These are phyloP conservation scores for Palaemon carinicauda DNA, from an alignment of 1,140 invertebrate species.

Conservation along the genomic window DNA sequence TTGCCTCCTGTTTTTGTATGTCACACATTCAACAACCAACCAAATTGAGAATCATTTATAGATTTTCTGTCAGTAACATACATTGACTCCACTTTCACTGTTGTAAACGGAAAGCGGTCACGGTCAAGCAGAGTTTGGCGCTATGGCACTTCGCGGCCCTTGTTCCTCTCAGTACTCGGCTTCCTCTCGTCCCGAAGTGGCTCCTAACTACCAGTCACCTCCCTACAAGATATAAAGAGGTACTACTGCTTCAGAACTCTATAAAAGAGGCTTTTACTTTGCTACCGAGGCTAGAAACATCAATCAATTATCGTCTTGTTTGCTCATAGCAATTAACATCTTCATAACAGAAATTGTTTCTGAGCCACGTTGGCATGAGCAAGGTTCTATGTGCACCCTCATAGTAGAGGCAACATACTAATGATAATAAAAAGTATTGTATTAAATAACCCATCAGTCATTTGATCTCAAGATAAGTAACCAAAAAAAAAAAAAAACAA, in stretches of 20 bases:
- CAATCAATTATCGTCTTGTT: neutral
- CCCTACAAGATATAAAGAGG: constrained; percentile 39
- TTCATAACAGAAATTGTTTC: constrained; percentile 21
- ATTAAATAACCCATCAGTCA: too few relatives aligned
- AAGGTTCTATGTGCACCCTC: constrained; percentile 33
- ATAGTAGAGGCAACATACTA: constrained; percentile 22
- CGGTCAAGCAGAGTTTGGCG: constrained; percentile 45
- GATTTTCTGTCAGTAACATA: constrained; percentile 33
- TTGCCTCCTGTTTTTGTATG: neutral
- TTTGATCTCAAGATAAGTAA: too few relatives aligned
- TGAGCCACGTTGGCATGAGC: constrained; percentile 52
- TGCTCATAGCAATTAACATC: neutral
- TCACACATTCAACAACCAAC: neutral
- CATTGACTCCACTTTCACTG: constrained; percentile 30
- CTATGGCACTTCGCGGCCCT: constrained; percentile 39
- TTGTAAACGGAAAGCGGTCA: constrained; percentile 38
- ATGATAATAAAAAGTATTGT: too few relatives aligned
- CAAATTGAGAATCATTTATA: neutral
- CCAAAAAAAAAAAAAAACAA: too few relatives aligned
- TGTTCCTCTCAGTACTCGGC: constrained; percentile 30
- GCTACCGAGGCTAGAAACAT: constrained; percentile 51
- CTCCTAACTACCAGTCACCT: constrained; percentile 41
- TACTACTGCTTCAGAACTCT: constrained; percentile 46
- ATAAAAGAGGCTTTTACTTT: constrained; percentile 30
- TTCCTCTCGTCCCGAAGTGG: constrained; percentile 28